Conservation (phyloP, 2,113 vertebrate species). For the Sprattus sprattus region DNA sequence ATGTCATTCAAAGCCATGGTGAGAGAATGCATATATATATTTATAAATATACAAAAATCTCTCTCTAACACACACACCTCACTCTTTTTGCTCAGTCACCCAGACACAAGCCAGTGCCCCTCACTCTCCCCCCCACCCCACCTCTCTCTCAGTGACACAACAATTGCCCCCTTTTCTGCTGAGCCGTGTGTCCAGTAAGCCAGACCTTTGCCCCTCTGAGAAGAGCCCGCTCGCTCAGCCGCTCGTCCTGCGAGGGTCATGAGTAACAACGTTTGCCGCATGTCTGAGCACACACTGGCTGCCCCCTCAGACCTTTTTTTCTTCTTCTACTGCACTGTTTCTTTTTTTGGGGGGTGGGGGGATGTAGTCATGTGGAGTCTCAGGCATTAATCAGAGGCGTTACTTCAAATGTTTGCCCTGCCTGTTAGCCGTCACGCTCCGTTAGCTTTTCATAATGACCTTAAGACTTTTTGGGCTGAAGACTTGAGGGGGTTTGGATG, state of each 20-base stretch:
- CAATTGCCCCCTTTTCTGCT: slow-evolving; percentile 24
- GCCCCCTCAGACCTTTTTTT: slow-evolving; percentile 22
- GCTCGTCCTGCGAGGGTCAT: slow-evolving; percentile 8
- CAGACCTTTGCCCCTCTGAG: slow-evolving; percentile 44
- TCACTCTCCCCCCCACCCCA: background rate
- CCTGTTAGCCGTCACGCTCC: slow-evolving; percentile 14
- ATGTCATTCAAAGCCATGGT: too few relatives aligned
- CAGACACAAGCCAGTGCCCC: background rate
- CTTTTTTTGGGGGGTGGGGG: background rate
- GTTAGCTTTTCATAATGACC: slow-evolving; percentile 40
- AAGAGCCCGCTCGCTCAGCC: slow-evolving; percentile 24
- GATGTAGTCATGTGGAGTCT: background rate
- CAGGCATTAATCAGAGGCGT: slow-evolving; percentile 17
- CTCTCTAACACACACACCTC: slow-evolving; percentile 18
- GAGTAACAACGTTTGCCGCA: slow-evolving; percentile 43
- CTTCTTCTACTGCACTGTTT: background rate
- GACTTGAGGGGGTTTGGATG: slow-evolving; percentile 17
- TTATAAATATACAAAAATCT: background rate
- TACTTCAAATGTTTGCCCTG: slow-evolving; percentile 38
- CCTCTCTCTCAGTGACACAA: slow-evolving; percentile 30
- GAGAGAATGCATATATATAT: background rate
- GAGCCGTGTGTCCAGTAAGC: slow-evolving; percentile 30
- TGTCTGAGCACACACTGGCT: slow-evolving; percentile 32
- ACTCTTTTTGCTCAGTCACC: background rate
- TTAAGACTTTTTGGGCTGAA: slow-evolving; percentile 22